Conservation (phyloP, 2,113 vertebrate genomes). For the Eclectus roratus region DNA sequence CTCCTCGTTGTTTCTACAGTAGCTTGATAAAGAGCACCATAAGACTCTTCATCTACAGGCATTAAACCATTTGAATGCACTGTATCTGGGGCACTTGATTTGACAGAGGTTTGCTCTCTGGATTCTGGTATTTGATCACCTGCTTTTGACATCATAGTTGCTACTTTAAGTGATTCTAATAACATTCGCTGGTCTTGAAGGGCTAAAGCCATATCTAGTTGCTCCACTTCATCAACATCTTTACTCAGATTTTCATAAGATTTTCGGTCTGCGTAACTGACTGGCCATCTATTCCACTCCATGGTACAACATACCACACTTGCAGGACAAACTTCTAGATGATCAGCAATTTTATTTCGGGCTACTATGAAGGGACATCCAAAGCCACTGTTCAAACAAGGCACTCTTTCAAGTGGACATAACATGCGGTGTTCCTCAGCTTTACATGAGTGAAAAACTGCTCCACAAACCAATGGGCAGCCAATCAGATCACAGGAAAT, state of each 20-base stretch:
- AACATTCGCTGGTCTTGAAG: conserved; percentile 95
- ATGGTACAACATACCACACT: conserved; percentile 97
- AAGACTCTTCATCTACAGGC: conserved; percentile 86
- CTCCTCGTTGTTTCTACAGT: conserved; percentile 93
- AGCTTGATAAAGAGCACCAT: conserved; percentile 90
- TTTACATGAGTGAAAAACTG: conserved; percentile 95
- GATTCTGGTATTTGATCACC: conserved; percentile 70
- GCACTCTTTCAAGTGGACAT: conserved; percentile 89
- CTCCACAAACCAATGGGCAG: conserved; percentile 91
- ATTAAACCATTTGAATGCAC: conserved; percentile 83
- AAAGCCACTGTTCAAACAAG: conserved; percentile 91
- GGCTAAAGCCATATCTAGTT: conserved; percentile 94
- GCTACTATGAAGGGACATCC: conserved; percentile 89
- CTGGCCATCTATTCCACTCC: conserved; percentile 98
- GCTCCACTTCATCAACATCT: conserved; percentile 91
- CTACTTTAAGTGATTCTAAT: conserved; percentile 92
- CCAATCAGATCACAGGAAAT: conserved; percentile 86
- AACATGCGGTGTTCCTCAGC: conserved; percentile 88
- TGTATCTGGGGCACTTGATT: conserved; percentile 73
- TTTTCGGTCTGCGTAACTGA: conserved; percentile 91
- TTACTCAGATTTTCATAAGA: conserved; percentile 92
- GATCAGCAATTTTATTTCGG: conserved; percentile 90
- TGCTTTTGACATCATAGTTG: conserved; percentile 86
- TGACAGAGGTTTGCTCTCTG: conserved; percentile 77
- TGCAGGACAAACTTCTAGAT: conserved; percentile 92